phyloP scores from a whole-genome alignment of 2,797 vertebrate genomes.

The Amphiprion clarkii region DNA sequence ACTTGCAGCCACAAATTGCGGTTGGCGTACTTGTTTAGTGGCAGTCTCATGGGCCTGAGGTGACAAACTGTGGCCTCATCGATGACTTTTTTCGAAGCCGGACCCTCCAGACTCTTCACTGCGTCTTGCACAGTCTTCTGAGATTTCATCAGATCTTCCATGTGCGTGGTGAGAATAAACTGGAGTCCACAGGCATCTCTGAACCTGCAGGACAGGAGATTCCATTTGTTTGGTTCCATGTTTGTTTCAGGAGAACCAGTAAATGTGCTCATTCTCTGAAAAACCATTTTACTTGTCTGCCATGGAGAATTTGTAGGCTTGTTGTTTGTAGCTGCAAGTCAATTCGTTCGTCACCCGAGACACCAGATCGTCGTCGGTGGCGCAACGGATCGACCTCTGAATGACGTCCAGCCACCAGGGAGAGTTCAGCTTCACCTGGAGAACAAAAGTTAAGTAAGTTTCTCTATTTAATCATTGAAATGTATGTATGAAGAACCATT shows the following conservation, averaged over 20 bases:
- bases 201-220: slow-evolving; percentile 84
- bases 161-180: slow-evolving; percentile 92
- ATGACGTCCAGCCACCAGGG: slow-evolving; percentile 98
- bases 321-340: slow-evolving; percentile 94
- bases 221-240: neutral
- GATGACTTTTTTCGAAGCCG: slow-evolving; percentile 92
- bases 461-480: neutral
- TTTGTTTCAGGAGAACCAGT: neutral
- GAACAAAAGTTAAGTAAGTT: neutral
- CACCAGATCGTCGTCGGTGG: slow-evolving; percentile 93
- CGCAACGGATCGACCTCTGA: slow-evolving; percentile 85
- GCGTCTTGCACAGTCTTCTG: slow-evolving; percentile 94
- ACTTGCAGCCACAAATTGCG: neutral
- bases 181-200: slow-evolving; percentile 93
- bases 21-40: slow-evolving; percentile 93
- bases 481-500: neutral
- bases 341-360: slow-evolving; percentile 95
- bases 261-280: neutral
- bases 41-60: slow-evolving; percentile 92
- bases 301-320: slow-evolving; percentile 92
- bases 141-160: slow-evolving; percentile 93
- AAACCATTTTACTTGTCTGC: slow-evolving; percentile 92
- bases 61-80: slow-evolving; percentile 96
- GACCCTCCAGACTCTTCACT: slow-evolving; percentile 94
- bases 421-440: slow-evolving; percentile 89